Conservation (phyloP, 2,888 invertebrate genomes). For the Polyommatus iphigenia region DNA sequence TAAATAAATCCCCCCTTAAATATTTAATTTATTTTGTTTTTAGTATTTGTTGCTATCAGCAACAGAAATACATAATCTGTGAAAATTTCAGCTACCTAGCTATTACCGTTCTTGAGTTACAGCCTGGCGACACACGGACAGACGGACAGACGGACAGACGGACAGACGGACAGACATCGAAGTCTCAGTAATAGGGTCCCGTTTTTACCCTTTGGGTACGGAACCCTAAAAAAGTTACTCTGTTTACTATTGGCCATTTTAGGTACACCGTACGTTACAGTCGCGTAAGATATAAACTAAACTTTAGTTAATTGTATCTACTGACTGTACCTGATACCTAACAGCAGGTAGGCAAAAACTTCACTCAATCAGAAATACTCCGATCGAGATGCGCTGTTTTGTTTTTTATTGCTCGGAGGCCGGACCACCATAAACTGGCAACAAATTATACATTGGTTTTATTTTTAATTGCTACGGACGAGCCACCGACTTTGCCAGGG, state of each 20-base stretch:
- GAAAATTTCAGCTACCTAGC: no score
- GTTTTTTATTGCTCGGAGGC: slow-evolving; percentile 59
- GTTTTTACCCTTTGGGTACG: no score
- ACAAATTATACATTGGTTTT: slow-evolving; percentile 74
- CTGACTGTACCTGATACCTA: background rate
- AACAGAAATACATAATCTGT: no score
- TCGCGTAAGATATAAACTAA: background rate
- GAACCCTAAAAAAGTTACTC: no score
- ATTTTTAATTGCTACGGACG: slow-evolving; percentile 76
- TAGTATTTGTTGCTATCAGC: no score
- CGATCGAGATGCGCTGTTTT: slow-evolving; percentile 70
- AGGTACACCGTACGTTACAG: background rate
- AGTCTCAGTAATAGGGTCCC: no score
- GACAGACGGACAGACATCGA: no score
- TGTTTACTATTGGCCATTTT: background rate
- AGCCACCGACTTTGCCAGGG: slow-evolving; percentile 74
- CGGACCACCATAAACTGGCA: slow-evolving; percentile 67
- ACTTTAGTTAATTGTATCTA: background rate
- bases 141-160: no score
- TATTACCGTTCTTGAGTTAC: no score
- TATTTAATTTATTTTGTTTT: no score
- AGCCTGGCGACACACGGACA: no score
- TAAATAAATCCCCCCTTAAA: no score
- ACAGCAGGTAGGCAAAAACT: slow-evolving; percentile 42
- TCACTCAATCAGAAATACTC: slow-evolving; percentile 70